Evolutionary conservation across 2,113 vertebrate genomes (phyloP), one percentile per base, ranked within the genome.

Genomic region (Aplodontia rufa): DNA sequence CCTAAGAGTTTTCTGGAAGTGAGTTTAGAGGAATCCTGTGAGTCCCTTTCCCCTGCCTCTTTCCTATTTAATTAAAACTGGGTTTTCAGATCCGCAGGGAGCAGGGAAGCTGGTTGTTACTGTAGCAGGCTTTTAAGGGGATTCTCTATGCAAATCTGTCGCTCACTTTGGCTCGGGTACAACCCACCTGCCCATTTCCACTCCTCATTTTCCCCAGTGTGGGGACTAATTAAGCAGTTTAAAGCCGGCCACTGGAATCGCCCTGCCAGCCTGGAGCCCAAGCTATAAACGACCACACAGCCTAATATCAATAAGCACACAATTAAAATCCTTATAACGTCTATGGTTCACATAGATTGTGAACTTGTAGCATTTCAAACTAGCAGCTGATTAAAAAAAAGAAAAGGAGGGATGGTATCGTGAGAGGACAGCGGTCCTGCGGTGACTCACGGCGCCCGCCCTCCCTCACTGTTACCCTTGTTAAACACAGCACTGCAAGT

Each of bases 401-500:
- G 28, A 1, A 16, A 40, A 49, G 69, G 22, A 40, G 19, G n/a
- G 40, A 45, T 10, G 45, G 6, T 37, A 2, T 87, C 69, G 47
- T 58, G 28, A n/a, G 83, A 60, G 74, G 69, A 85, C 69, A 13
- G 5, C 3, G 47, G 71, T 91, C 66, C 82, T 81, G 1, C 1
- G 35, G 30, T 64, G 90, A 22, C 64, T 76, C 89, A 53, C 49
- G 20, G 79, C 89, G 45, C 79, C 85, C 16, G 94, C 72, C 92
- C 40, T 92, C 79, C 96, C 87, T 98, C 60, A 96, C 84, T 96
- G 45, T 1, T 92, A 55, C 92, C 79, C 96, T 95, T 97, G 87
- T 96, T 49, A 0, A 69, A 20, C 13, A 51, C 98, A 99, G 99
- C 99, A 99, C 98, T 99, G 99, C 98, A 99, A 99, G 93, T 99